Percentiles rank a stretch among this genome's conserved stretches.
phyloP scores from a whole-genome alignment of 2,888 invertebrate genomes.

The Eurytoma californica region DNA sequence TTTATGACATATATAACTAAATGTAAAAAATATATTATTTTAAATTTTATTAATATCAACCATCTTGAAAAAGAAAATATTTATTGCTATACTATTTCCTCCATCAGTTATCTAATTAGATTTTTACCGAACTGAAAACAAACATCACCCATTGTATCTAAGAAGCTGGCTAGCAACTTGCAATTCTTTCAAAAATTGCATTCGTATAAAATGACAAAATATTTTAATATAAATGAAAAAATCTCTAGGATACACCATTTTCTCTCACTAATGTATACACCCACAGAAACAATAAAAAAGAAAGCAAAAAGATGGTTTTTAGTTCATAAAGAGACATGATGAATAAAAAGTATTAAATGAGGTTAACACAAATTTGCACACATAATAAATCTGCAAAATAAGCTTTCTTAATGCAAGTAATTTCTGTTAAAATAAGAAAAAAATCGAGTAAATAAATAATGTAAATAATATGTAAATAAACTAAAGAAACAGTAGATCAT shows the following conservation, averaged over 20 bases:
- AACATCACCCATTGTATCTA: constrained; percentile 30
- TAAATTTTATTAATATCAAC: too few species aligned
- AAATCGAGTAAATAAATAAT: neutral
- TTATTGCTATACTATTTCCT: too few species aligned
- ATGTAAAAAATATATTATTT: neutral
- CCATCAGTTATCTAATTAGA: neutral
- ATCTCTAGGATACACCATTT: constrained; percentile 53
- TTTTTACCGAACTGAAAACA: constrained; percentile 51
- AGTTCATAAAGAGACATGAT: constrained; percentile 26
- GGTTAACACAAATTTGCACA: constrained; percentile 40
- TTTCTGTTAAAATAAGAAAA: neutral
- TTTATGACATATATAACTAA: too few species aligned
- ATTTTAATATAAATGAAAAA: constrained; percentile 44
- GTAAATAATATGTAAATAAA: neutral
- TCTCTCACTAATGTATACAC: constrained; percentile 24
- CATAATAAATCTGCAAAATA: constrained; percentile 48
- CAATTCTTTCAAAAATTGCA: constrained; percentile 31
- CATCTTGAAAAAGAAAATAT: too few species aligned
- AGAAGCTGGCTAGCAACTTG: constrained; percentile 22
- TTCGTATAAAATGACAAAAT: neutral
- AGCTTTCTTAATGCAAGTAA: constrained; percentile 29
- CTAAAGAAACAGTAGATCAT: constrained; percentile 11
- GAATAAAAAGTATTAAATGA: constrained; percentile 14
- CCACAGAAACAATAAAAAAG: constrained; percentile 23
- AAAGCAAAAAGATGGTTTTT: constrained; percentile 7